A percentile compares a stretch with the other conserved stretches of the same genome.
Evolutionary conservation across 2,797 vertebrate species (phyloP).

Genomic region (Rallus crepitans): DNA sequence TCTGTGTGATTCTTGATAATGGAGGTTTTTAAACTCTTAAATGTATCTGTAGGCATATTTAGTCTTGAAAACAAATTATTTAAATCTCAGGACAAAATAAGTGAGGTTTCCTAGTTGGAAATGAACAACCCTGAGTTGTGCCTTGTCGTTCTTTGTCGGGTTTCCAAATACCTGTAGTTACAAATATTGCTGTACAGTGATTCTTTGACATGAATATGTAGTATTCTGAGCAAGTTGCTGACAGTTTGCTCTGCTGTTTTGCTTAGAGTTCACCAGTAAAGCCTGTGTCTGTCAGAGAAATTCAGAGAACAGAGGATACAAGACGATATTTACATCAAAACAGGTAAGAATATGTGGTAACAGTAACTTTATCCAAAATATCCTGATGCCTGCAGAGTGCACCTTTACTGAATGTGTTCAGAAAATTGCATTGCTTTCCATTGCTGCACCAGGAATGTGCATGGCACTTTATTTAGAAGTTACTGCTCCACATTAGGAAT

Average conservation of each 20-base stretch:
- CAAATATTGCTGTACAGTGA: not conserved
- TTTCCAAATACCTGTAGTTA: not conserved
- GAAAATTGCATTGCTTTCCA: not conserved
- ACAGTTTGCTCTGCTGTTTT: constrained; percentile 9
- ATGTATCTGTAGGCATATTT: not conserved
- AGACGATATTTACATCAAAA: constrained; percentile 80
- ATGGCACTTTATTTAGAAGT: not conserved
- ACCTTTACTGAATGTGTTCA: not conserved
- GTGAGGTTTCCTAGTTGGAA: not conserved
- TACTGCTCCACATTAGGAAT: not conserved
- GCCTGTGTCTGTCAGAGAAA: constrained; percentile 74
- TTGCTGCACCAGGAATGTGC: not conserved
- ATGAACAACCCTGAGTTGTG: not conserved
- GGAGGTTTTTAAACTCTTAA: not conserved
- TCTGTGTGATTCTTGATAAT: not conserved
- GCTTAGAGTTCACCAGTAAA: constrained; percentile 86
- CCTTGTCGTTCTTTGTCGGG: not conserved
- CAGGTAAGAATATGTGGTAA: constrained; percentile 74
- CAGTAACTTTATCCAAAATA: not conserved
- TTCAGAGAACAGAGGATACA: constrained; percentile 83
- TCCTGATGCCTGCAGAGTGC: not conserved
- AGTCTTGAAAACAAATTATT: not conserved
- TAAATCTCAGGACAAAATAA: not conserved
- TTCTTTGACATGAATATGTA: not conserved
- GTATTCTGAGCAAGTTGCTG: not conserved